Evolutionary conservation across 2,113 vertebrate genomes (phyloP), one percentile per base, ranked within the genome.

Genomic region (Caretta caretta): DNA sequence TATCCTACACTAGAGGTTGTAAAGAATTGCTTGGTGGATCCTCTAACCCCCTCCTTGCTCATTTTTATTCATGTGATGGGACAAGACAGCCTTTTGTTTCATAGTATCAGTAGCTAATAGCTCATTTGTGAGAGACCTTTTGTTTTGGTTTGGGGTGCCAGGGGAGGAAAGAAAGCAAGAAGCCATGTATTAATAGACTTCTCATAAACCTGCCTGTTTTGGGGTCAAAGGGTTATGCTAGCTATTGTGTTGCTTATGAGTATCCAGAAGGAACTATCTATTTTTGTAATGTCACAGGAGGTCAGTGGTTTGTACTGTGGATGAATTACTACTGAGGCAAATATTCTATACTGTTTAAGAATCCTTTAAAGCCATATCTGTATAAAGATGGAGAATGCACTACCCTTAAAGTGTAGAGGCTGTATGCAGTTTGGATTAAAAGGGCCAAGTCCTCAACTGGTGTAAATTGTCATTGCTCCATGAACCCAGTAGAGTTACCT

Each of bases 81-180:
- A 81, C 72, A 90, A 89, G 90, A 93, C 49, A 90, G 85, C 89
- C 90, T 97, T 97, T 97, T 97, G 93, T 97, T 97, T 93, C 80
- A 84, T 91, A 76, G 1, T 90, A 48, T 65, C 83, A 80, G 86
- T 95, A 93, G 85, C 91, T 94, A 90, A 49, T 84, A 57, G 90
- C 79, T 95, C 88, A 49, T 78, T 90, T 85, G 75, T 10, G 50
- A 87, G 90, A 83, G 82, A 59, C 92, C 86, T 96, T 93, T 92
- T 79, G 57, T 95, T 97, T 87, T 49, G 5, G 94, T 95, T 96
- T 69, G 54, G 80, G 69, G 17, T 31, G 86, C 46, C 79, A 78
- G 75, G 84, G 57, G 51, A 86, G 59, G 48, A 59, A 83, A 76
- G 83, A 87, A 93, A 88, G 80, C 12, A 56, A 86, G 24, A 56